Base-by-base conservation (phyloP, 2,888 invertebrate genomes). In the Hermaeophaga mercurialis region DNA sequence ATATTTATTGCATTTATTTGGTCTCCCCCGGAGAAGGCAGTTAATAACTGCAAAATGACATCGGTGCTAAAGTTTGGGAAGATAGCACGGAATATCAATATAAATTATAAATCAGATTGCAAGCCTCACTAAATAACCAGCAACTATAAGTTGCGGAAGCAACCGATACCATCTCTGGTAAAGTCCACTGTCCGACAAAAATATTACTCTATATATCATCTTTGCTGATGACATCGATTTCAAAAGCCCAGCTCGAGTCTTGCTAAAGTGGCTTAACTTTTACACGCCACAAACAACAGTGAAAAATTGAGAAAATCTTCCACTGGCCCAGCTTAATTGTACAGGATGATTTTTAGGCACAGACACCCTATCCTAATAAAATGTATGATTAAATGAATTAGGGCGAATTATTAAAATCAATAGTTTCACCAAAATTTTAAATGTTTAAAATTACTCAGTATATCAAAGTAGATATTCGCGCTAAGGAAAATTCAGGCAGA, bases 151-250 rank as follows among this genome's bases (percentile, higher is more conserved):
- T 67, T 66, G 66, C 67, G 70, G 70, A 71, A 70, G 67, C 67
- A 66, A 63, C 62, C 70, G 75, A 76, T 75, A 75, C 73, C 73
- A 76, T 76, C 75, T 75, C 68, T 63, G 71, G 72, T 72, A 74
- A 74, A 73, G 74, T 75, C 74, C 72, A 69, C 68, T 75, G 75
- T 76, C 73, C 70, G 68, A 69, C 70, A 74, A 70, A 76, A 71
- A 74, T 76, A 76, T 74, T 53, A 68, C 70, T 67, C 69, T 66
- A 74, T 75, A 73, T 75, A 75, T 76, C 74, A 75, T 71, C 64
- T 65, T 64, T 66, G 59, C 69, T 72, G 74, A 75, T 74, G 75
- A 75, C 75, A 75, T 72, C 66, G 66, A 71, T 70, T 71, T 68
- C 70, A 59, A 64, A 68, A 68, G 67, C 62, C 68, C 62, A 39